phyloP scores from a whole-genome alignment of 1,140 invertebrate genomes.

The Pseudomyrmex concolor region DNA sequence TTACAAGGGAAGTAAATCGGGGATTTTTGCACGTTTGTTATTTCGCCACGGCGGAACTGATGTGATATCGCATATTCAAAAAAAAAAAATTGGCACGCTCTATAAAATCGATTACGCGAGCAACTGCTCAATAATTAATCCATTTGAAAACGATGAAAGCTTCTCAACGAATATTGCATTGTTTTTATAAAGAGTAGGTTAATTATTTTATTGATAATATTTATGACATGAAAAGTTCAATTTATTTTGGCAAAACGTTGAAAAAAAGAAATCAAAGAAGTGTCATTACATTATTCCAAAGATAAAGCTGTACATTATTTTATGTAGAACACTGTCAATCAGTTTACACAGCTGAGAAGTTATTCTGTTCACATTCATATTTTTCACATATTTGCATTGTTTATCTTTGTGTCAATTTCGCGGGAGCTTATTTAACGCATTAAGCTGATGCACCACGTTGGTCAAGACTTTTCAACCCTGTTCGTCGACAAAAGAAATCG shows the following conservation, averaged over 20 bases:
- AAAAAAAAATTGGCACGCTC: slow-evolving; percentile 73
- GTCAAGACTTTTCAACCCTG: slow-evolving; percentile 58
- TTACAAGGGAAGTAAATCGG: slow-evolving; percentile 55
- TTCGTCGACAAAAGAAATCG: background rate
- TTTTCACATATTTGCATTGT: slow-evolving; percentile 12
- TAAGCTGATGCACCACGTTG: background rate
- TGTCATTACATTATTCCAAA: background rate
- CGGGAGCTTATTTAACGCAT: background rate
- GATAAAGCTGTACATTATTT: background rate
- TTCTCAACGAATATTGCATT: background rate
- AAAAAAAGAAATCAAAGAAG: background rate
- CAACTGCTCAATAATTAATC: background rate
- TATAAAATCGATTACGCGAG: slow-evolving; percentile 18
- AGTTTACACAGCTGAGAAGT: background rate
- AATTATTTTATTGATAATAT: background rate
- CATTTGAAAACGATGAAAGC: background rate
- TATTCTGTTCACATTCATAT: background rate
- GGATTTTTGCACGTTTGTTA: slow-evolving; percentile 50
- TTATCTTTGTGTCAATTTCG: background rate
- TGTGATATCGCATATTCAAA: slow-evolving; percentile 41
- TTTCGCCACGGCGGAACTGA: slow-evolving; percentile 48
- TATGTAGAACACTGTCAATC: slow-evolving; percentile 29
- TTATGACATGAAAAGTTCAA: background rate
- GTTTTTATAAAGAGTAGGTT: background rate
- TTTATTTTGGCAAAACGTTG: background rate